phyloP scores from a whole-genome alignment of 1,140 invertebrate species.

The Trichoplusia ni region DNA sequence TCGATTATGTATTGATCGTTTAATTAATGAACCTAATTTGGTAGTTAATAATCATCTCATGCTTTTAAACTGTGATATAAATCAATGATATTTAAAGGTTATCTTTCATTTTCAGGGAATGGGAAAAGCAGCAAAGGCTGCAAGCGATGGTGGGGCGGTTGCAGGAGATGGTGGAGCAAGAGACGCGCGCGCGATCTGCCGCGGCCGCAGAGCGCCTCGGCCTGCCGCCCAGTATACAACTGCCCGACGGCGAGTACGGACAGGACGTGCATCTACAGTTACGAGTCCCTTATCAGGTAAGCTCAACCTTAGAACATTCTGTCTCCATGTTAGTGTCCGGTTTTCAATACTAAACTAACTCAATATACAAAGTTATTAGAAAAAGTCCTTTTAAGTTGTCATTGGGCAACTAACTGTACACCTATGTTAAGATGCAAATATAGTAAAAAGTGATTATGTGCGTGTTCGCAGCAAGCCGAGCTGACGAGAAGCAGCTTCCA shows the following conservation, averaged over 20 bases:
- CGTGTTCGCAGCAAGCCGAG: conserved; percentile 75
- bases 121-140: conserved; percentile 77
- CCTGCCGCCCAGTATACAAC: conserved; percentile 83
- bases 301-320: background rate
- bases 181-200: conserved; percentile 71
- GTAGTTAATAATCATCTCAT: no score
- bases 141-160: conserved; percentile 76
- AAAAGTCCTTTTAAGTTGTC: background rate
- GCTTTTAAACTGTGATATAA: no score
- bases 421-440: background rate
- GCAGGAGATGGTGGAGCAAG: conserved; percentile 78
- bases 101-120: conserved; percentile 79
- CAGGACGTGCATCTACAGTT: conserved; percentile 82
- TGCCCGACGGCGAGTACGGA: conserved; percentile 84
- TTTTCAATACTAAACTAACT: no score
- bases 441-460: background rate
- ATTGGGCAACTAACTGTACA: no score
- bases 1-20: no score
- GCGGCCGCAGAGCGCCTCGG: conserved; percentile 80
- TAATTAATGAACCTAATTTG: no score
- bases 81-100: no score
- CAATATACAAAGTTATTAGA: no score
- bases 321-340: no score
- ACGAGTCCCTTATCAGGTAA: conserved; percentile 83
- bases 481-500: conserved; percentile 80